A percentile compares a stretch with the other conserved stretches of the same genome.
These are phyloP conservation scores for Globodera ellingtonae DNA, from an alignment of 1,140 invertebrate genomes.

Conservation along the genomic window DNA sequence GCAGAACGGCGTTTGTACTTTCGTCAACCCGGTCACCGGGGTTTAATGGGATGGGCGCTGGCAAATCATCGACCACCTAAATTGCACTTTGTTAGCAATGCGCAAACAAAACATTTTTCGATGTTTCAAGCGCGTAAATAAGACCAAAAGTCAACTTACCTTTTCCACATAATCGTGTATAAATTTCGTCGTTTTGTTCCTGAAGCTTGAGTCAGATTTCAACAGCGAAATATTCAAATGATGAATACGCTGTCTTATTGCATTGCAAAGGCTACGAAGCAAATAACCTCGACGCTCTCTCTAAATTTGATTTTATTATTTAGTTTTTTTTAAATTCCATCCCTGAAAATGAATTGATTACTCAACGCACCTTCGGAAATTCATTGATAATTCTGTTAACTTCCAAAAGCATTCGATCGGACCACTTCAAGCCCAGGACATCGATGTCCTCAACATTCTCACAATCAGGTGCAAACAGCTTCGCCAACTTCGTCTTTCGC, in stretches of 20 bases:
- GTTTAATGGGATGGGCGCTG: neutral
- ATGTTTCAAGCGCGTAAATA: too few species aligned
- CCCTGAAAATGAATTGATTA: neutral
- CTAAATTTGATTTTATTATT: neutral
- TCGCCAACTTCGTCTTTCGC: neutral
- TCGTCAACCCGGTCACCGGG: neutral
- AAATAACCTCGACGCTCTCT: slow-evolving; percentile 4
- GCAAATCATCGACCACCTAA: neutral
- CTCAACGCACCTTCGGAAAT: neutral
- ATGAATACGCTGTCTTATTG: slow-evolving; percentile 4
- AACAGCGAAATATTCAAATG: neutral
- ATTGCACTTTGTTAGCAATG: too few species aligned
- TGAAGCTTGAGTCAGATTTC: slow-evolving; percentile 1
- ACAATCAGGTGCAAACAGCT: neutral
- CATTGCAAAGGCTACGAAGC: slow-evolving; percentile 7
- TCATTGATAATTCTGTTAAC: slow-evolving; percentile 11
- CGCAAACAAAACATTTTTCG: too few species aligned
- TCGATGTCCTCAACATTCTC: slow-evolving; percentile 5
- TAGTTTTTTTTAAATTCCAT: neutral
- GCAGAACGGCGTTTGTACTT: neutral
- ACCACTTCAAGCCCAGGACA: slow-evolving; percentile 4
- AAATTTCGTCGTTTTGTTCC: neutral
- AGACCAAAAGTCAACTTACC: slow-evolving; percentile 3
- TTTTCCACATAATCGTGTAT: slow-evolving; percentile 18
- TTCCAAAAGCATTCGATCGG: slow-evolving; percentile 18